A percentile compares a stretch with the other conserved stretches of the same genome.
Conservation (phyloP, 2,888 invertebrate genomes). For the Rhagonycha lutea region DNA sequence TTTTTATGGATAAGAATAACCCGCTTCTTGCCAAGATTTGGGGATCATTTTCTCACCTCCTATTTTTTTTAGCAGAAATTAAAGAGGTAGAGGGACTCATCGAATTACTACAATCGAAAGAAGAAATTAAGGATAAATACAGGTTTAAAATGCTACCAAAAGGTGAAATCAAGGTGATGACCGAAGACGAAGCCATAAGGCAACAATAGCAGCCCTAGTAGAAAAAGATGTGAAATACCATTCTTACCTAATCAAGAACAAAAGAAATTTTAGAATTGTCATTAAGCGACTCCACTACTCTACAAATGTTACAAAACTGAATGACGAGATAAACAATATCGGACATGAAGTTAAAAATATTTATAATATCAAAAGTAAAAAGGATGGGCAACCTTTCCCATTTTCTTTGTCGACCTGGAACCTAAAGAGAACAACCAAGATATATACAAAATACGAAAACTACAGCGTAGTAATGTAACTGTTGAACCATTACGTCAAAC, state of each 20-base stretch:
- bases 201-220: too few relatives aligned
- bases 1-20: too few relatives aligned
- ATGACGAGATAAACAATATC: background rate
- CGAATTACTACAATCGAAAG: too few relatives aligned
- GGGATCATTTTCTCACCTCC: background rate
- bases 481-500: conserved; percentile 3
- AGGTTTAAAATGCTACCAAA: too few relatives aligned
- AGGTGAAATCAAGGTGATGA: too few relatives aligned
- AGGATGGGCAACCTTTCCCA: background rate
- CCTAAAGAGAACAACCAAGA: background rate
- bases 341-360: background rate
- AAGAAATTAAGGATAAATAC: too few relatives aligned
- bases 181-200: too few relatives aligned
- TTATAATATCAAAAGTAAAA: background rate
- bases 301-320: background rate
- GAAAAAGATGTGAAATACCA: background rate
- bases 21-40: background rate
- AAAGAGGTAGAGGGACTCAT: too few relatives aligned
- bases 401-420: background rate
- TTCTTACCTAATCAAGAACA: background rate
- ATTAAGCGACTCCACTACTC: too few relatives aligned
- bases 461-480: background rate
- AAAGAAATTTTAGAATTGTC: too few relatives aligned
- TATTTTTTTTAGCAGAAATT: too few relatives aligned
- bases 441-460: background rate